Conservation (phyloP, 2,113 vertebrate species). For the Salvelinus sp. region DNA sequence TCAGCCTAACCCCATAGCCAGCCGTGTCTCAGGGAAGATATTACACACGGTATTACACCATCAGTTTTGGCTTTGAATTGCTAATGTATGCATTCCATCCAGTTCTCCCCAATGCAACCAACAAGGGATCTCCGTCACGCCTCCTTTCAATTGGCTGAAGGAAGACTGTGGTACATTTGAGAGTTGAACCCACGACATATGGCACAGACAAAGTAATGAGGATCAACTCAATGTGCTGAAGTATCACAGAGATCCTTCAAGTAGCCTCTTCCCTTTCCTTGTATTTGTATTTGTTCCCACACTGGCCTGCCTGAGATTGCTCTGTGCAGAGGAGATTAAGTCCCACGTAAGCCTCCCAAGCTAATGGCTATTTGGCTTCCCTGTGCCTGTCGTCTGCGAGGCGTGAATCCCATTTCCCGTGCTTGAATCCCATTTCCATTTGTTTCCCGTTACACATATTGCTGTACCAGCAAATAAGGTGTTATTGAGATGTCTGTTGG, state of each 20-base stretch:
- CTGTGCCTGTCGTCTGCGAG: background rate
- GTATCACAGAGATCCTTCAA: no score
- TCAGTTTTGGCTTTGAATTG: background rate
- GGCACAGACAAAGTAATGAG: no score
- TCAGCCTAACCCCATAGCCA: background rate
- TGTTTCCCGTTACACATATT: conserved; percentile 32
- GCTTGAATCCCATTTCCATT: conserved; percentile 34
- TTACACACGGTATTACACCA: background rate
- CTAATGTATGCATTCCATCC: background rate
- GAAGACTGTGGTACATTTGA: no score
- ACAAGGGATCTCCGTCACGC: background rate
- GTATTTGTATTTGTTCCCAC: no score
- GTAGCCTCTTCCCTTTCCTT: no score
- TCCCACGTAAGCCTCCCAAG: conserved; percentile 13
- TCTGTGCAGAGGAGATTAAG: no score
- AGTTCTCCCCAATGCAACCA: background rate
- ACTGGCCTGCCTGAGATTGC: no score
- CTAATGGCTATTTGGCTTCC: conserved; percentile 21
- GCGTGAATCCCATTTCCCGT: conserved; percentile 1
- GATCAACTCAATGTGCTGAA: no score
- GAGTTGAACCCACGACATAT: no score
- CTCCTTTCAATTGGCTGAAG: background rate
- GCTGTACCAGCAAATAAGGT: conserved; percentile 43
- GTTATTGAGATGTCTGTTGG: conserved; percentile 34
- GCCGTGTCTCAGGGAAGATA: background rate